A percentile compares a stretch with the other conserved stretches of the same genome.
Conservation (phyloP, 2,113 vertebrate species). For the Xiphorhynchus elegans region DNA sequence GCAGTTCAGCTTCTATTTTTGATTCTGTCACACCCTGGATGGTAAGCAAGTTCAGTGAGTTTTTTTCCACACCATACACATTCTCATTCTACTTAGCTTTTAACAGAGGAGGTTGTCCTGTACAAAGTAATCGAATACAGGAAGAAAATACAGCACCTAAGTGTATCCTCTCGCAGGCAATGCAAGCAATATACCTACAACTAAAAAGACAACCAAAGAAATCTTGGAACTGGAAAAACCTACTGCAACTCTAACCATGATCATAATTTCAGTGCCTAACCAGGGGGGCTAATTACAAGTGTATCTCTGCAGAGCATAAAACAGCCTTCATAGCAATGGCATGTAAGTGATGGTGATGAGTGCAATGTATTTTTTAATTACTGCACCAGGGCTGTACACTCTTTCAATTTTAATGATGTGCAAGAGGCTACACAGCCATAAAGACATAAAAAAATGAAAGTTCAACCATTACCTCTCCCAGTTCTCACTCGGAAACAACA, state of each 20-base stretch:
- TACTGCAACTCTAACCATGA: neutral
- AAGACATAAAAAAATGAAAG: neutral
- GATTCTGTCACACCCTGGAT: neutral
- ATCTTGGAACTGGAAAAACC: neutral
- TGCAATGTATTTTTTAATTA: neutral
- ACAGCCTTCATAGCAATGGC: neutral
- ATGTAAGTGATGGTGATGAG: neutral
- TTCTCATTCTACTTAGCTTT: neutral
- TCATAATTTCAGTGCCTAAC: neutral
- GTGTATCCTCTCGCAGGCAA: neutral
- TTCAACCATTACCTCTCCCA: neutral
- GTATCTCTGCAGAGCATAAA: neutral
- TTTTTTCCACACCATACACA: neutral
- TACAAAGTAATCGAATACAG: neutral
- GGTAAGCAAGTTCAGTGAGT: neutral
- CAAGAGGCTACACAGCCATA: neutral
- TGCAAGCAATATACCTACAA: neutral
- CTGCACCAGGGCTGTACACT: neutral
- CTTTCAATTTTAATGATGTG: neutral
- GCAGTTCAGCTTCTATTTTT: neutral
- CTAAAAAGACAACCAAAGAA: neutral
- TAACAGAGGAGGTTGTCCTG: neutral
- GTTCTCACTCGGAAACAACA: neutral
- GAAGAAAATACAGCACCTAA: neutral
- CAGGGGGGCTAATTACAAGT: neutral